Percentiles rank a stretch among this genome's conserved stretches.
phyloP scores from a whole-genome alignment of 1,140 invertebrate genomes.

The Drosophila repletoides region DNA sequence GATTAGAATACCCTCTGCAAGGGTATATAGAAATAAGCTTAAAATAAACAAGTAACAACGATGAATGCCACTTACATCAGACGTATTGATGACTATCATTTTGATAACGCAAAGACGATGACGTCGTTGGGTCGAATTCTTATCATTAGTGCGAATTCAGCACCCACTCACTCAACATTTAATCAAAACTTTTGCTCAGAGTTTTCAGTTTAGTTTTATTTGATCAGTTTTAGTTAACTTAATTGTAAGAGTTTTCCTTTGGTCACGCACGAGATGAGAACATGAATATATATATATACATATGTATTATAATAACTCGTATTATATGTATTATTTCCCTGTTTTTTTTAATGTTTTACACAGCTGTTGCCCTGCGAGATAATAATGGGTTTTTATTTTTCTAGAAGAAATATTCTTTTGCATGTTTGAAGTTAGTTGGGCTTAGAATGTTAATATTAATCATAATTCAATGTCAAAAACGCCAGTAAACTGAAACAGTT shows the following conservation, averaged over 20 bases:
- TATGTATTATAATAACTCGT: conserved; percentile 15
- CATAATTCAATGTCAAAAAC: no score
- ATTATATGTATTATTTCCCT: conserved; percentile 12
- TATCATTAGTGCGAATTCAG: conserved; percentile 55
- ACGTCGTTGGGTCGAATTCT: conserved; percentile 58
- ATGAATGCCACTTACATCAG: conserved; percentile 59
- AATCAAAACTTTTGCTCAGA: conserved; percentile 9
- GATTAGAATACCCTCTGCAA: no score
- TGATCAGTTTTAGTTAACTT: conserved; percentile 22
- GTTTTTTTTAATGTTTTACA: conserved; percentile 2
- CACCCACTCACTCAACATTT: conserved; percentile 44
- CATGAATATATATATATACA: no score
- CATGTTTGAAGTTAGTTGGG: no score
- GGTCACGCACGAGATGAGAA: conserved; percentile 57
- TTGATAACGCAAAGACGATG: conserved; percentile 44
- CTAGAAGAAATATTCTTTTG: no score
- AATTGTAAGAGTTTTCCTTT: conserved; percentile 33
- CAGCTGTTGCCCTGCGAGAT: not conserved
- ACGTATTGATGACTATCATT: conserved; percentile 75
- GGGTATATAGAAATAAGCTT: not conserved
- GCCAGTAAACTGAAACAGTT: no score
- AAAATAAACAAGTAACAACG: conserved; percentile 1
- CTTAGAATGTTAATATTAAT: no score
- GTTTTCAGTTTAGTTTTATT: conserved; percentile 18
- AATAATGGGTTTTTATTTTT: no score